Base-by-base conservation (phyloP, 53 echinoderm and acorn worm genomes). In the Paracentrotus lividus region DNA sequence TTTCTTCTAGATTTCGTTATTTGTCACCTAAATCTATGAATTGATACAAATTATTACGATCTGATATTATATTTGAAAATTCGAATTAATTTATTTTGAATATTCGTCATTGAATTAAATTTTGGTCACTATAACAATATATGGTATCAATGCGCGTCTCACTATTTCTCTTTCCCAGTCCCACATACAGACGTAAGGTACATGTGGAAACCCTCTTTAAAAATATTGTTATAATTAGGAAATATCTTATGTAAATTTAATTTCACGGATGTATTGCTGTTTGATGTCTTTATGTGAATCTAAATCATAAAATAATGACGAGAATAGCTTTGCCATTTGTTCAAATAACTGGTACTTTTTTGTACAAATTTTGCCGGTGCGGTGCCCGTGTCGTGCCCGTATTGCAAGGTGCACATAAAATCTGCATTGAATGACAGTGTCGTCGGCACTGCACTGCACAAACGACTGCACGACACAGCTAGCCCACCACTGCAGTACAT, bases 101-200 rank as follows among this genome's bases (percentile, higher is more conserved):
- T 38, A 16, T 38, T 29, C 9, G 24, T 43, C 12, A 84, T 84
- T 20, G 7, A 0, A 84, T 47, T 27, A 26, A 85, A 85, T n/a
- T 85, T 49, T 27, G 12, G 49, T 49, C 51, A 15, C 13, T 85
- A 26, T 15, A 49, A 14, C 85, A 29, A 26, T 36, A 85, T 5
- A 42, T 85, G 0, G 29, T 85, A 49, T 49, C 12, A 45, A 85
- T 47, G 85, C 51, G 85, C 85, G 5, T 20, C 72, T 38, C 20
- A 13, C 8, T 88, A 31, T 4, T 55, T 58, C 88, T 89, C 58
- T 89, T 89, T 58, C 89, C 89, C 89, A 89, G 89, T 89, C 89
- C 89, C 89, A 89, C 64, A 43, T 61, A 89, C 89, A 89, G 89
- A 42, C 42, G 38, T 54, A 87, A 87, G 85, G 85, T 85, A 85